Base-by-base conservation (phyloP, 2,888 invertebrate species). In the Caenorhabditis sinica region DNA sequence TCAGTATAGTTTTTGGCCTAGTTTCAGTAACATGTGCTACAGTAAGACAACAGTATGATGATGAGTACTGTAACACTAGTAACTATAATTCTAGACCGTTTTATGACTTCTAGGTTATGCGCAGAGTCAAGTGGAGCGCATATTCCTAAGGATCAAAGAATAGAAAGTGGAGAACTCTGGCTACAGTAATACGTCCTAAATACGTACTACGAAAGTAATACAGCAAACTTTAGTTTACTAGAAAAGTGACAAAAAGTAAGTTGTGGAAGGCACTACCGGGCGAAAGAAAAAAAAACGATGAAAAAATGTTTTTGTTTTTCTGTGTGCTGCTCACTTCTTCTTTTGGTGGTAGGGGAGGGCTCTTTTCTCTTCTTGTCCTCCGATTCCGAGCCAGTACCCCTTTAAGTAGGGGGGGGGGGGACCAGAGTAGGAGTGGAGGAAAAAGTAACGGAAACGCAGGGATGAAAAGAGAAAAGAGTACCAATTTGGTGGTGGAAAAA, bases 381-480 rank as follows among this genome's bases (percentile, higher is more conserved):
- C 51, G 51, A 40, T 40, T 40, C 40, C 51, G 51, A 28, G 60
- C 36, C 36, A 36, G 60, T 56, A 28, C 56, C 28, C 28, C 56
- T 56, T 28, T 56, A 56, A 56, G 56, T 58, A 45, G 28, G 17
- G 2, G 15, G 23, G 36, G 43, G 25, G 13, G 4, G 15, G 68
- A 30, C 30, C 3, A 23, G 36, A 25, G 43, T 45, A 23, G n/a
- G 23, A 40, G 60, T 58, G 71, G 28, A 43, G n/a, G n/a, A 58
- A 60, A 61, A 61, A 73, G 73, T 45, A 61, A 61, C 36, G 61
- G 75, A 75, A 63, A 75, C 68, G 53, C 56, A 68, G 45, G 68
- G n/a, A 60, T 43, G 49, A 49, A 77, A 69, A 77, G 68, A 68
- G 56, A 68, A 60, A 69, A 66, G 68, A 68, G 68, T 51, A 36